Conservation (phyloP, 1,140 invertebrate genomes). For the Pseudomyrmex cubaensis region DNA sequence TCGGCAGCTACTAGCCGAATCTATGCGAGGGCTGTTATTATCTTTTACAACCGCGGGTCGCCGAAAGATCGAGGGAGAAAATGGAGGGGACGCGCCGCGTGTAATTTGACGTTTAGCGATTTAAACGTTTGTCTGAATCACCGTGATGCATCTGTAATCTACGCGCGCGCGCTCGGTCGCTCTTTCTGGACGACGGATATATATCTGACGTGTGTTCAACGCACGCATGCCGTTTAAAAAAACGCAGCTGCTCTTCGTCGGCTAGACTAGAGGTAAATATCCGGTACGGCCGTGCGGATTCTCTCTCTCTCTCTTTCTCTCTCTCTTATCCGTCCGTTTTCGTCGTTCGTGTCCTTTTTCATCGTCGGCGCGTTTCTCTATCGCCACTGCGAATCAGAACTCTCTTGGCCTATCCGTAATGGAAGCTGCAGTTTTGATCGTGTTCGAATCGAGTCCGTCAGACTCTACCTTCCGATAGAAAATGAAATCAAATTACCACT, state of each 20-base stretch:
- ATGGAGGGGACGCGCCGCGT: slow-evolving; percentile 65
- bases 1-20: slow-evolving; percentile 72
- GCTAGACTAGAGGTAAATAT: slow-evolving; percentile 31
- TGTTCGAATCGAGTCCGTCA: slow-evolving; percentile 28
- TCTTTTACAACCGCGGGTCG: slow-evolving; percentile 75
- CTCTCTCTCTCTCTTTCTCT: not conserved
- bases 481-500: slow-evolving; percentile 47
- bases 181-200: not conserved
- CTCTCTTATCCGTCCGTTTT: not conserved
- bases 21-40: slow-evolving; percentile 79
- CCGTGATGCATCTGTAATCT: slow-evolving; percentile 82
- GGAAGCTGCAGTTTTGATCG: slow-evolving; percentile 44
- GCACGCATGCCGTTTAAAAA: slow-evolving; percentile 69
- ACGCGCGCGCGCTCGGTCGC: not conserved
- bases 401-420: slow-evolving; percentile 42
- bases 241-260: slow-evolving; percentile 75
- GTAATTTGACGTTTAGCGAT: slow-evolving; percentile 83
- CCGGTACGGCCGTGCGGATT: slow-evolving; percentile 18
- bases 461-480: slow-evolving; percentile 43
- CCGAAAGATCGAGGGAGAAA: slow-evolving; percentile 1
- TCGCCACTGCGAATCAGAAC: slow-evolving; percentile 45
- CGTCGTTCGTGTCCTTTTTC: slow-evolving; percentile 41
- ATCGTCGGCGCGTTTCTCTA: slow-evolving; percentile 31
- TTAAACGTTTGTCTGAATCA: slow-evolving; percentile 83
- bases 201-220: not conserved